Conservation (phyloP, 2,113 vertebrate species). For the Lanius collurio region DNA sequence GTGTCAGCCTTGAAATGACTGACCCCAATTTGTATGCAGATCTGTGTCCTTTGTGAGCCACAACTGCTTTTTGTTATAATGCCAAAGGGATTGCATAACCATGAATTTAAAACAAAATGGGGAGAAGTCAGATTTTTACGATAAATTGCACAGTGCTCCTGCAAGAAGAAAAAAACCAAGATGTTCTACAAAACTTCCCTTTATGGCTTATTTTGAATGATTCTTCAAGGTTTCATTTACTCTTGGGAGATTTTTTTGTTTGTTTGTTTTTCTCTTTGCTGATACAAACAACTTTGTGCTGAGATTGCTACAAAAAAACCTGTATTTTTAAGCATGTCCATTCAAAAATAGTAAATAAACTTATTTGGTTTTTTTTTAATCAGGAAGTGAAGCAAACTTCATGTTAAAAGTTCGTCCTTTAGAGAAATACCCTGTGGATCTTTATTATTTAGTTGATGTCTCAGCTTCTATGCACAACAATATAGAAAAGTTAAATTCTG, state of each 20-base stretch:
- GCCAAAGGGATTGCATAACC: constrained; percentile 12
- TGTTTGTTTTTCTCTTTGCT: constrained; percentile 6
- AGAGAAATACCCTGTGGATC: constrained; percentile 92
- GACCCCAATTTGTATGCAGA: constrained; percentile 29
- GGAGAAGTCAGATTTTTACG: background rate
- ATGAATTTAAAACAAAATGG: background rate
- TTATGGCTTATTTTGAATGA: background rate
- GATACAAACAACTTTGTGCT: background rate
- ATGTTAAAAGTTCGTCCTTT: constrained; percentile 86
- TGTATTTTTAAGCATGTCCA: background rate
- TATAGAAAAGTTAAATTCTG: constrained; percentile 90
- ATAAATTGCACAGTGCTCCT: background rate
- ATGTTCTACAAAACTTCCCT: background rate
- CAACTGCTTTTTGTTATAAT: background rate
- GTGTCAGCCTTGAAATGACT: constrained; percentile 14
- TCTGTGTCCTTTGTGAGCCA: background rate
- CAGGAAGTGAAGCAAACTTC: constrained; percentile 88
- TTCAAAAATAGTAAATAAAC: constrained; percentile 12
- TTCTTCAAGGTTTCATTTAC: background rate
- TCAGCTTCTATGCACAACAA: constrained; percentile 97
- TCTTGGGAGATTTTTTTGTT: background rate
- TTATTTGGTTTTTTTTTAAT: constrained; percentile 48
- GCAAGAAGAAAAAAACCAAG: background rate
- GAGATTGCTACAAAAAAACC: background rate
- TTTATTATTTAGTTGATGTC: constrained; percentile 97